Percentiles rank a stretch among this genome's conserved stretches.
Conservation (phyloP, 2,888 invertebrate species). For the Emmelina monodactyla region DNA sequence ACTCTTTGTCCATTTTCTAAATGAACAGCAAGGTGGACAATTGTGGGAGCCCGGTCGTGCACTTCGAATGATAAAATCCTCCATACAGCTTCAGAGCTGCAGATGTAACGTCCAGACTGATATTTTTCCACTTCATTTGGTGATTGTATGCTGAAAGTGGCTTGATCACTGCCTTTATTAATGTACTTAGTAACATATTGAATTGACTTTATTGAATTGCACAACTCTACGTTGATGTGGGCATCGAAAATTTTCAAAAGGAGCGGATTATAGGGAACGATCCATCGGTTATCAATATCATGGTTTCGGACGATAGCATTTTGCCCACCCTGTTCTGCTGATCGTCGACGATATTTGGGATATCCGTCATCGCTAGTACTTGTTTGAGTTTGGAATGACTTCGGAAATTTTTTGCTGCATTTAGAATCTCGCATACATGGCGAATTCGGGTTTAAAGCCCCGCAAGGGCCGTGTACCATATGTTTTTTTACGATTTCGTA, state of each 20-base stretch:
- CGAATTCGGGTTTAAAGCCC: constrained; percentile 14
- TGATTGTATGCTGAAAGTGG: constrained; percentile 15
- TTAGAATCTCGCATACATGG: constrained; percentile 17
- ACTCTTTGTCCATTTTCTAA: constrained; percentile 6
- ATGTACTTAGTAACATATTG: constrained; percentile 13
- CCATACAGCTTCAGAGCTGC: constrained; percentile 15
- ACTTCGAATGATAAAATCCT: constrained; percentile 14
- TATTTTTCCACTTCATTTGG: constrained; percentile 16
- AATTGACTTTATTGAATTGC: constrained; percentile 12
- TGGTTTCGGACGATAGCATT: constrained; percentile 11
- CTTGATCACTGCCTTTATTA: constrained; percentile 16
- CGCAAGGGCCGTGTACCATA: constrained; percentile 18
- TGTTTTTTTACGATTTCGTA: constrained; percentile 15
- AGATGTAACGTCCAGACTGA: constrained; percentile 15
- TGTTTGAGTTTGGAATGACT: constrained; percentile 15
- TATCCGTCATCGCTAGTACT: constrained; percentile 17
- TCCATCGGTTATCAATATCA: constrained; percentile 18
- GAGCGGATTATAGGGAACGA: constrained; percentile 15
- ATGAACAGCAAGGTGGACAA: constrained; percentile 9
- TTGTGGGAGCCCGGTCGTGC: constrained; percentile 9
- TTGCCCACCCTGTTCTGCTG: constrained; percentile 15
- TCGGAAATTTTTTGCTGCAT: constrained; percentile 18
- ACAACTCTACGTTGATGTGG: constrained; percentile 17
- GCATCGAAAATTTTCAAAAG: constrained; percentile 15
- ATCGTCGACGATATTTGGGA: constrained; percentile 17